Evolutionary conservation across 2,113 vertebrate genomes (phyloP).

Genomic region (Oenanthe melanoleuca): DNA sequence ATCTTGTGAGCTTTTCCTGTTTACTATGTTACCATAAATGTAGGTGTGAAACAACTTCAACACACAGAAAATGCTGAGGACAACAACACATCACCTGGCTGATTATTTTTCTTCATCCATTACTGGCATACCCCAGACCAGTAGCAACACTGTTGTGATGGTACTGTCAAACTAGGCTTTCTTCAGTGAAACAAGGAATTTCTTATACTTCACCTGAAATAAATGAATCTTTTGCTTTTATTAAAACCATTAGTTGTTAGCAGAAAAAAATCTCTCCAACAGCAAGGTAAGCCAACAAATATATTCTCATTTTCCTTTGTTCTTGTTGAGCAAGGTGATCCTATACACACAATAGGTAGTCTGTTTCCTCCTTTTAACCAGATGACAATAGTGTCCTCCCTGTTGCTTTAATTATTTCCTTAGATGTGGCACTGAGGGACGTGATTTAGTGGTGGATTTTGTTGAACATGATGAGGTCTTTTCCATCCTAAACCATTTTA

Average conservation of each 20-base stretch:
- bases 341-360: fast-evolving
- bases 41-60: not conserved
- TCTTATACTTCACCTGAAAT: not conserved
- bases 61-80: not conserved
- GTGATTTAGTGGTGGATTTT: not conserved
- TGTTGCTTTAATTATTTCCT: not conserved
- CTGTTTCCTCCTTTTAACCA: not conserved
- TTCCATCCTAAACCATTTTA: not conserved
- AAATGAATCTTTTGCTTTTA: not conserved
- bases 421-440: not conserved
- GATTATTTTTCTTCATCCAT: not conserved
- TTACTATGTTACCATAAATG: not conserved
- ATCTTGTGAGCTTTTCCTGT: not conserved
- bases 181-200: not conserved
- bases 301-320: not conserved
- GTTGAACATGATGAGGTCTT: not conserved
- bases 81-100: fast-evolving
- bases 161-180: not conserved
- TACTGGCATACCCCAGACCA: not conserved
- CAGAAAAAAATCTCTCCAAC: not conserved
- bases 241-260: not conserved
- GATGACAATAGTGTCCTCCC: not conserved
- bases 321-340: not conserved
- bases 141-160: not conserved
- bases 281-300: not conserved